Evolutionary conservation across 2,797 vertebrate genomes (phyloP).

Genomic region (Tamandua tetradactyla): DNA sequence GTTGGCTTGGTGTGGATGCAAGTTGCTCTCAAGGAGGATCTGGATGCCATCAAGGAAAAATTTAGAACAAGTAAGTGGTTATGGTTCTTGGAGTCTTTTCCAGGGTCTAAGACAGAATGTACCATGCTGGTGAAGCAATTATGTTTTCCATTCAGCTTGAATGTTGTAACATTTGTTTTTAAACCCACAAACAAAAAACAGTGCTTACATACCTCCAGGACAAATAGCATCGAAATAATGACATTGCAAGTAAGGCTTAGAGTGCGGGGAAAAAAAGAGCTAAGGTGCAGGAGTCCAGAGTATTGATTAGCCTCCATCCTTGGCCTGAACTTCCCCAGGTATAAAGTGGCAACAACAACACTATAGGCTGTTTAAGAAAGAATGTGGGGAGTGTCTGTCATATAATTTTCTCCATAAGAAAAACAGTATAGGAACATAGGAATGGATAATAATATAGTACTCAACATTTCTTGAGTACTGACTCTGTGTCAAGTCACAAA

Average conservation of each 20-base stretch:
- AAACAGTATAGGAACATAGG: not conserved
- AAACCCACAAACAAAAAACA: conserved; percentile 23
- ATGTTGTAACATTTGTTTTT: conserved; percentile 14
- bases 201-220: not conserved
- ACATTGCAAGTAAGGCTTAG: not conserved
- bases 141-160: conserved; percentile 19
- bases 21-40: conserved; percentile 96
- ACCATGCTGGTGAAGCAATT: not conserved
- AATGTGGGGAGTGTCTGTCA: conserved; percentile 22
- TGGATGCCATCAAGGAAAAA: conserved; percentile 95
- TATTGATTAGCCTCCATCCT: not conserved
- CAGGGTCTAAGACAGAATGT: not conserved
- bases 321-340: not conserved
- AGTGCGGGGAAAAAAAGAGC: not conserved
- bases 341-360: not conserved
- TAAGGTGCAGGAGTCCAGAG: not conserved
- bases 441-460: not conserved
- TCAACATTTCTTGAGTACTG: not conserved
- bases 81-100: conserved; percentile 18
- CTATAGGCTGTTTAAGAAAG: conserved; percentile 6
- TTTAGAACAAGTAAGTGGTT: conserved; percentile 92
- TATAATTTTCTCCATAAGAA: conserved; percentile 16
- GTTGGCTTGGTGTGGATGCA: conserved; percentile 99
- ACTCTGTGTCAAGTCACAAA: conserved; percentile 12
- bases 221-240: conserved; percentile 46